Percentiles rank a stretch among this genome's conserved stretches.
These are phyloP conservation scores for Neosilurus hyrtlii DNA, from an alignment of 2,797 vertebrate genomes.

Conservation along the genomic window DNA sequence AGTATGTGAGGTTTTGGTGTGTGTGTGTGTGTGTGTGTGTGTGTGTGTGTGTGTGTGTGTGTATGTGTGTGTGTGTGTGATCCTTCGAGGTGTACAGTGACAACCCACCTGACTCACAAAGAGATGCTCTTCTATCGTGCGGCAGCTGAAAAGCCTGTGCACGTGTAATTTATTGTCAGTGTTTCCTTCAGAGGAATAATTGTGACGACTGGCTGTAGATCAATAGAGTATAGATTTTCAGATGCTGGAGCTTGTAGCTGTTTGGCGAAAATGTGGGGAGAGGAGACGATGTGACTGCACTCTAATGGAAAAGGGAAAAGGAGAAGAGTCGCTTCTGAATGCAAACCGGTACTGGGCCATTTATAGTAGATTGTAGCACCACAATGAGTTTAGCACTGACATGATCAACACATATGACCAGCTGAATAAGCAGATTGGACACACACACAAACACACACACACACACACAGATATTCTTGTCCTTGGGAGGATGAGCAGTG, in stretches of 20 bases:
- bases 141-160: slow-evolving; percentile 85
- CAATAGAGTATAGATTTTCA: slow-evolving; percentile 89
- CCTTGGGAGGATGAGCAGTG: neutral
- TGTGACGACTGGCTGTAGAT: slow-evolving; percentile 88
- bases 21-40: slow-evolving; percentile 7
- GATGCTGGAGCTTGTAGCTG: slow-evolving; percentile 87
- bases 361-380: slow-evolving; percentile 32
- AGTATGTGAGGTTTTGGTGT: neutral
- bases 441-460: slow-evolving; percentile 5
- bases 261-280: slow-evolving; percentile 85
- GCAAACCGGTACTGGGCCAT: slow-evolving; percentile 24
- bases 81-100: slow-evolving; percentile 30
- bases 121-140: slow-evolving; percentile 73
- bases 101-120: slow-evolving; percentile 50
- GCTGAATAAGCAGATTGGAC: slow-evolving; percentile 22
- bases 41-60: slow-evolving; percentile 17
- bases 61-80: slow-evolving; percentile 4
- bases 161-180: slow-evolving; percentile 92
- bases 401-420: slow-evolving; percentile 27
- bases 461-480: neutral
- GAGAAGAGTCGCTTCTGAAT: slow-evolving; percentile 42
- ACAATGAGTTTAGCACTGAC: slow-evolving; percentile 40
- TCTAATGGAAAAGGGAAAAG: slow-evolving; percentile 83
- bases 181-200: slow-evolving; percentile 93
- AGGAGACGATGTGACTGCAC: slow-evolving; percentile 85